Evolutionary conservation across 2,113 vertebrate genomes (phyloP).

Genomic region (Cromileptes altivelis): DNA sequence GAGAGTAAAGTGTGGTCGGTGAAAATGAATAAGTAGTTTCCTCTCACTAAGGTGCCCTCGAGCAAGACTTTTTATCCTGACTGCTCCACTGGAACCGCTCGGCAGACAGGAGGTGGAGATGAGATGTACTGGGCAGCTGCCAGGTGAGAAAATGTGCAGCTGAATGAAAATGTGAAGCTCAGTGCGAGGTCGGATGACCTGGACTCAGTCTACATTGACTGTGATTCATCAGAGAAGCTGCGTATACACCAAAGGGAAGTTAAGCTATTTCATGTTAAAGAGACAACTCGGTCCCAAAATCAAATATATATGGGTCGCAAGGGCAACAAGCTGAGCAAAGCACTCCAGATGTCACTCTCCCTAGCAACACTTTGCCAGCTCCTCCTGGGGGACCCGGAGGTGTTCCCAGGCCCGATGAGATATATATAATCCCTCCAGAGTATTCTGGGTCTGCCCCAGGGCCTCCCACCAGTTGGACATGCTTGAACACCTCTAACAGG

Average conservation of each 20-base stretch:
- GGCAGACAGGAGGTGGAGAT: background rate
- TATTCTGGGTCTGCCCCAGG: no score
- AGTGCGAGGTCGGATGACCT: background rate
- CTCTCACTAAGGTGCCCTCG: constrained; percentile 1
- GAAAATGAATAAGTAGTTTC: constrained; percentile 16
- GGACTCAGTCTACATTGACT: background rate
- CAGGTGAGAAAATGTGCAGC: background rate
- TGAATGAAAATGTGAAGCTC: background rate
- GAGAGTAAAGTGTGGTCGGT: background rate
- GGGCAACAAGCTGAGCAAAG: no score
- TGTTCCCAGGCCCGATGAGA: no score
- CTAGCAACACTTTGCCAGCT: no score
- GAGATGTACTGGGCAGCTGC: background rate
- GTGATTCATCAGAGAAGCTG: background rate
- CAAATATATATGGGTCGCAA: no score
- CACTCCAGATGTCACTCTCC: no score
- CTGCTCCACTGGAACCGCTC: background rate
- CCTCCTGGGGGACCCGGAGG: no score
- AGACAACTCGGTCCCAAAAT: no score
- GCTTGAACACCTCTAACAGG: no score
- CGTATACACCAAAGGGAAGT: background rate
- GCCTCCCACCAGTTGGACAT: no score
- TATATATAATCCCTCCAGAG: no score
- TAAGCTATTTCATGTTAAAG: background rate
- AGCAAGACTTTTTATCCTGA: constrained; percentile 3